These are phyloP conservation scores for Petromus typicus DNA, from an alignment of 2,113 vertebrate species.

Conservation along the genomic window DNA sequence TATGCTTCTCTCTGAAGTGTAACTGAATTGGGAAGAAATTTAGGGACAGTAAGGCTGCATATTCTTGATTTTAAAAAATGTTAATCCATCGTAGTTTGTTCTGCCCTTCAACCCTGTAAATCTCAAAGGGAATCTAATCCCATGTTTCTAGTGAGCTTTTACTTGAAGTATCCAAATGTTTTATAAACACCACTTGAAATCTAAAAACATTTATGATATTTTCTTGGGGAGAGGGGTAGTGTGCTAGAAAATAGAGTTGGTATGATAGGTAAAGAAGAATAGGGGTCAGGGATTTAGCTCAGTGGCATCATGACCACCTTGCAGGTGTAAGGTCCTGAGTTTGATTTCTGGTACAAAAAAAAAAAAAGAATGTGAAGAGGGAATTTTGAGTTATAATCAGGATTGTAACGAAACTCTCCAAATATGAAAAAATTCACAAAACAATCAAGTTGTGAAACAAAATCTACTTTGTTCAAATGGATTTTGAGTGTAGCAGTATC, in stretches of 20 bases:
- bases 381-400: constrained; percentile 38
- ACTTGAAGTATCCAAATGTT: constrained; percentile 58
- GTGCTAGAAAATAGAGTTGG: not conserved
- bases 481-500: not conserved
- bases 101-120: constrained; percentile 49
- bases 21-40: not conserved
- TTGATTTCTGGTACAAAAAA: too few relatives aligned
- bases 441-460: constrained; percentile 30
- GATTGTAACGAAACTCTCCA: not conserved
- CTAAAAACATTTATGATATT: constrained; percentile 34
- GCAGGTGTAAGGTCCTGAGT: too few relatives aligned
- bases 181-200: constrained; percentile 49
- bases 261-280: not conserved
- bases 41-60: not conserved
- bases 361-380: not conserved
- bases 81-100: constrained; percentile 32
- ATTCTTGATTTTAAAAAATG: not conserved
- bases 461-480: not conserved
- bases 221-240: too few relatives aligned
- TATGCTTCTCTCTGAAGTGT: not conserved
- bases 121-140: constrained; percentile 49
- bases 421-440: constrained; percentile 24
- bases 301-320: too few relatives aligned
- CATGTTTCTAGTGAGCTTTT: constrained; percentile 63
- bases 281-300: not conserved